Evolutionary conservation across 2,797 vertebrate genomes (phyloP).

Genomic region (Sciaenops ocellatus): DNA sequence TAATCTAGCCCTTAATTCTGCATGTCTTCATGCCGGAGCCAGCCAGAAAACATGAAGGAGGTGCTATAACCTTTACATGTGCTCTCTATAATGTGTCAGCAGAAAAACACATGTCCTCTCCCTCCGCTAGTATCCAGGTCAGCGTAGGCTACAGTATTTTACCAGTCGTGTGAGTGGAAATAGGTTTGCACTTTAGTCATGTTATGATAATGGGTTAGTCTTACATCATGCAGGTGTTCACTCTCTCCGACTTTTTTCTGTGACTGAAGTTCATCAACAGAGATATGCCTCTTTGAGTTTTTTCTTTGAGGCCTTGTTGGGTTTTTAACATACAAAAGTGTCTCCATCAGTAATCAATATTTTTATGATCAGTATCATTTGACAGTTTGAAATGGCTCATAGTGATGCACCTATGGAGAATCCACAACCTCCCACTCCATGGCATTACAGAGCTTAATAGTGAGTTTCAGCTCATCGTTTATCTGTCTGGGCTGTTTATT

Average conservation of each 20-base stretch:
- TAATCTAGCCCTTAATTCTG: conserved; percentile 71
- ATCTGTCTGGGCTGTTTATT: neutral
- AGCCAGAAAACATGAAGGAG: conserved; percentile 55
- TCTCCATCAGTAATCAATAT: neutral
- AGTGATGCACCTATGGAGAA: too few species aligned
- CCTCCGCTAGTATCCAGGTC: conserved; percentile 13
- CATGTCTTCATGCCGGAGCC: conserved; percentile 67
- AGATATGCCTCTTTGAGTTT: neutral
- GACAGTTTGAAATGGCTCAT: neutral
- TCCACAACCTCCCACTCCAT: too few species aligned
- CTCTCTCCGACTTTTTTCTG: neutral
- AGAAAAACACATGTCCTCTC: conserved; percentile 50
- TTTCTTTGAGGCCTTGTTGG: neutral
- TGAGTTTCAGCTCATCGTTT: neutral
- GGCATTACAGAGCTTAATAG: neutral
- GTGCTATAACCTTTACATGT: conserved; percentile 55
- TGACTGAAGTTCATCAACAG: conserved; percentile 5
- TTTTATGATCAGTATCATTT: neutral
- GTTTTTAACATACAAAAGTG: too few species aligned
- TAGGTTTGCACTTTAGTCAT: conserved; percentile 10
- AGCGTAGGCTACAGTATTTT: conserved; percentile 6
- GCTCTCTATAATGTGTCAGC: conserved; percentile 56
- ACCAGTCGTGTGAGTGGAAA: conserved; percentile 37
- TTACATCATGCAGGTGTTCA: conserved; percentile 12
- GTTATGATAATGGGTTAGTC: conserved; percentile 11